Conservation (phyloP, 2,797 vertebrate genomes). For the Periparus ater region DNA sequence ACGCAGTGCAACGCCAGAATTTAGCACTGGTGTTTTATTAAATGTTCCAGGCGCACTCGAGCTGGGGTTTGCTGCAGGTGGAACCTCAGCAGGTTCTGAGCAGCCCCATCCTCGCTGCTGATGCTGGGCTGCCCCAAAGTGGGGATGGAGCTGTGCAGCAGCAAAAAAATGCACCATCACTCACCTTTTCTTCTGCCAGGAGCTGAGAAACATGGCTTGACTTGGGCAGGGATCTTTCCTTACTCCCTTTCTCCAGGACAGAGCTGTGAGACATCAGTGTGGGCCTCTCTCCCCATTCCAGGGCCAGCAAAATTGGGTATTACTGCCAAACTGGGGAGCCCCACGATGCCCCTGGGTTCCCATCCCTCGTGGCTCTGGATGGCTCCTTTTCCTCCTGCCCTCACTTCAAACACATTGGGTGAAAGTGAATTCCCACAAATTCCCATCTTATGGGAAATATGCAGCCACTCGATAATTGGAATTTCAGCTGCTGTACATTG, state of each 20-base stretch:
- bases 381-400: background rate
- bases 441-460: too few species aligned
- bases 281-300: background rate
- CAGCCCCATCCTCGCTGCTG: accelerated
- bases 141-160: background rate
- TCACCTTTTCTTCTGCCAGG: background rate
- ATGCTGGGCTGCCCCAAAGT: background rate
- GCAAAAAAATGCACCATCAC: background rate
- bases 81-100: background rate
- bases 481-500: background rate
- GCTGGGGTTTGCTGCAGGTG: background rate
- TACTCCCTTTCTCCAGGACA: background rate
- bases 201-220: background rate
- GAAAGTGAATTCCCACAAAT: background rate
- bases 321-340: background rate
- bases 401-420: background rate
- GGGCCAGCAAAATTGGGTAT: background rate
- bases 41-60: accelerated
- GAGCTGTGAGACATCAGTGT: background rate
- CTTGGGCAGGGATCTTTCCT: background rate
- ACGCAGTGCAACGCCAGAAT: background rate
- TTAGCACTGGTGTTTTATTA: background rate
- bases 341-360: background rate
- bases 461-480: background rate
- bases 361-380: background rate